A percentile compares a stretch with the other conserved stretches of the same genome.
Conservation (phyloP, 2,113 vertebrate species). For the Naja naja region DNA sequence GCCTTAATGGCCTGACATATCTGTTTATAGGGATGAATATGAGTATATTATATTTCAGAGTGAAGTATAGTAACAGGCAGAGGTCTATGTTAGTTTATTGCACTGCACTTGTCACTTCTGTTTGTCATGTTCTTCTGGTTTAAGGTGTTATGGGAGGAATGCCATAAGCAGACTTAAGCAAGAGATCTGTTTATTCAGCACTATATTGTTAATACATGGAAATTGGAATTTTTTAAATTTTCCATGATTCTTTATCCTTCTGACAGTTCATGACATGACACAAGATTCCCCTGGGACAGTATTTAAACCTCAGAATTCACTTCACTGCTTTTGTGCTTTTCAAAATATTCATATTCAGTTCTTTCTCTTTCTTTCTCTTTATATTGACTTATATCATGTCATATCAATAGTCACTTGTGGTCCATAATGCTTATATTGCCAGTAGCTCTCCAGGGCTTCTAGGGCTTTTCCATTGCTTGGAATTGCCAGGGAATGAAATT, state of each 20-base stretch:
- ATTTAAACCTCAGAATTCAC: not conserved
- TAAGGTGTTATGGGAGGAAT: not conserved
- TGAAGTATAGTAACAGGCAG: conserved; percentile 40
- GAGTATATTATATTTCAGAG: conserved; percentile 31
- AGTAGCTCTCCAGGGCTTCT: not conserved
- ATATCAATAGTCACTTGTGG: not conserved
- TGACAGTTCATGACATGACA: not conserved
- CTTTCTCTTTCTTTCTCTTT: not conserved
- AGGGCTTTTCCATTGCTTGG: not conserved
- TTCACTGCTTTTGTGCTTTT: not conserved
- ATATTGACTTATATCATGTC: not conserved
- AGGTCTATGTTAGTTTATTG: not conserved
- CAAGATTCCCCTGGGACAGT: not conserved
- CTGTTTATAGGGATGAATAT: conserved; percentile 55
- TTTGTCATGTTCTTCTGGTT: conserved; percentile 3
- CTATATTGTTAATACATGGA: not conserved
- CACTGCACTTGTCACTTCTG: not conserved
- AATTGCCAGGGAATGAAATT: not conserved
- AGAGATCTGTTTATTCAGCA: not conserved
- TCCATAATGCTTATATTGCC: not conserved
- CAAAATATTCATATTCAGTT: not conserved
- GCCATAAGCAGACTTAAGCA: not conserved
- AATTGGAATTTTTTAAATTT: not conserved
- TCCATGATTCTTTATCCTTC: not conserved
- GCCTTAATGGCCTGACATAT: conserved; percentile 58